phyloP scores from a whole-genome alignment of 2,888 invertebrate species.

The Meta bourneti region DNA sequence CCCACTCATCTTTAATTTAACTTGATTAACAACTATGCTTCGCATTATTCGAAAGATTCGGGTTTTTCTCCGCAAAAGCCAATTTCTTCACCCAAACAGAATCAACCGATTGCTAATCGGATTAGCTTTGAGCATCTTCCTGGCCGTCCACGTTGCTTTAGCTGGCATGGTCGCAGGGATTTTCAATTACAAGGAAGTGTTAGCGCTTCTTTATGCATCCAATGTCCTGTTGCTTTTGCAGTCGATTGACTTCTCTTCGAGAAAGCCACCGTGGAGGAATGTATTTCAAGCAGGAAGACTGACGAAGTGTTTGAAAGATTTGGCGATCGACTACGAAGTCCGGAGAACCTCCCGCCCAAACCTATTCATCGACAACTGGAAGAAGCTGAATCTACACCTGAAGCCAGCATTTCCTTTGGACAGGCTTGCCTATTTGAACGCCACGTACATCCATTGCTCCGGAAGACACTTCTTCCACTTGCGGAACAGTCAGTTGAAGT shows the following conservation, averaged over 20 bases:
- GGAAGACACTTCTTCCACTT: slow-evolving; percentile 13
- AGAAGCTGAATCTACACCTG: slow-evolving; percentile 5
- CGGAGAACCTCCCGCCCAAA: not conserved
- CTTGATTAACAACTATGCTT: too few relatives aligned
- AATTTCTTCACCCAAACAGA: too few relatives aligned
- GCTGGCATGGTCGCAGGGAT: not conserved
- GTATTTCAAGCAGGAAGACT: not conserved
- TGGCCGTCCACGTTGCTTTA: not conserved
- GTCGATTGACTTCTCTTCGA: not conserved
- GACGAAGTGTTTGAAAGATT: not conserved
- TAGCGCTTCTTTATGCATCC: not conserved
- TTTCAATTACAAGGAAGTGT: not conserved
- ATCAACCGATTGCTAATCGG: too few relatives aligned
- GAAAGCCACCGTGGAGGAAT: not conserved
- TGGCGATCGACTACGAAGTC: not conserved
- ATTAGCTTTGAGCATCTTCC: not conserved
- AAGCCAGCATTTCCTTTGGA: slow-evolving; percentile 21
- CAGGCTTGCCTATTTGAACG: slow-evolving; percentile 12
- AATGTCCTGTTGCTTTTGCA: not conserved
- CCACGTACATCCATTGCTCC: not conserved
- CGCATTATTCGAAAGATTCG: too few relatives aligned
- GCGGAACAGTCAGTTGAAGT: not conserved
- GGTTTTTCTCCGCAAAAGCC: too few relatives aligned
- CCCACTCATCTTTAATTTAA: too few relatives aligned
- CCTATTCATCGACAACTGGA: slow-evolving; percentile 27